Evolutionary conservation across 1,140 invertebrate species (phyloP).

Genomic region (Bradysia coprophila): DNA sequence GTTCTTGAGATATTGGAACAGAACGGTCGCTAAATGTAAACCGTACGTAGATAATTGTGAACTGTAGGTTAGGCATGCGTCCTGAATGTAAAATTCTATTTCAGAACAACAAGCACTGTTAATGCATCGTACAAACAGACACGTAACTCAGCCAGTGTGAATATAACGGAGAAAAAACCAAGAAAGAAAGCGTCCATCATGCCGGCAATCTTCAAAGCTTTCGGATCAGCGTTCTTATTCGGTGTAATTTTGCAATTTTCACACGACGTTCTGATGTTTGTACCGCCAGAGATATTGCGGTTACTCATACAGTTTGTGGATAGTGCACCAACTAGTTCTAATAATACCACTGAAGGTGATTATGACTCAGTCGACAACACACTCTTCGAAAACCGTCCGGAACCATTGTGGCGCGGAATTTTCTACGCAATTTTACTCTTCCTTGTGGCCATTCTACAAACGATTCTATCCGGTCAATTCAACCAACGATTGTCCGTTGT

Average conservation of each 20-base stretch:
- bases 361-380: too few species aligned
- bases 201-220: constrained; percentile 53
- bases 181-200: constrained; percentile 53
- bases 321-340: background rate
- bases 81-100: too few species aligned
- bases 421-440: constrained; percentile 64
- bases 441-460: constrained; percentile 65
- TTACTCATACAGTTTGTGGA: constrained; percentile 25
- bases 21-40: constrained; percentile 24
- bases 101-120: too few species aligned
- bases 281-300: constrained; percentile 62
- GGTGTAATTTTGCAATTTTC: constrained; percentile 60
- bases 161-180: constrained; percentile 37
- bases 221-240: constrained; percentile 68
- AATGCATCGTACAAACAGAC: constrained; percentile 50
- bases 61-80: too few species aligned
- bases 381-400: constrained; percentile 1
- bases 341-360: too few species aligned
- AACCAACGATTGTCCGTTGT: constrained; percentile 81
- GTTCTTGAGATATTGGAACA: constrained; percentile 75
- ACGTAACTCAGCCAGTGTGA: constrained; percentile 37
- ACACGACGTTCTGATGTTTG: constrained; percentile 75
- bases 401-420: constrained; percentile 38
- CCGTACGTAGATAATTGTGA: too few species aligned
- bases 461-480: constrained; percentile 73